Evolutionary conservation across 37 sponge, comb jelly and placozoan genomes (phyloP).

Genomic region (Diacarnus erythraeanus): DNA sequence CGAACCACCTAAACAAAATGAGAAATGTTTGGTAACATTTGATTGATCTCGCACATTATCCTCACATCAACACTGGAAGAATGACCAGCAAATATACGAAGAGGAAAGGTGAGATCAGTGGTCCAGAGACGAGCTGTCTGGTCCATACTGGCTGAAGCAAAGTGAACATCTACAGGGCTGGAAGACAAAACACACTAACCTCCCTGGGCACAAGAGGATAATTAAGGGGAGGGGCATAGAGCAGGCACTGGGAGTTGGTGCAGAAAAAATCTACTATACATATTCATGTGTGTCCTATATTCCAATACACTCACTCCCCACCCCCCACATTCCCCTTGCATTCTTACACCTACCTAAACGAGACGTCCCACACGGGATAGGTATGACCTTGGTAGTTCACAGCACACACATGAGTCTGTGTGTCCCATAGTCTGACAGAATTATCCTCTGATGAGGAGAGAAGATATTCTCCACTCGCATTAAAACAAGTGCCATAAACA

Average conservation of each 20-base stretch:
- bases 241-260: too few relatives aligned
- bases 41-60: neutral
- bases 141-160: constrained; percentile 69
- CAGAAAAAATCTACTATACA: too few relatives aligned
- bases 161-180: constrained; percentile 83
- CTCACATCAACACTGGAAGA: constrained; percentile 65
- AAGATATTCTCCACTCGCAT: constrained; percentile 44
- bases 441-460: constrained; percentile 76
- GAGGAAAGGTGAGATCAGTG: constrained; percentile 66
- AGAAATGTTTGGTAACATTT: too few relatives aligned
- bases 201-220: neutral
- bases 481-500: constrained; percentile 59
- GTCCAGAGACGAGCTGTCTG: constrained; percentile 83
- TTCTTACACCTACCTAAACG: constrained; percentile 67
- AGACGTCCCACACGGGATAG: constrained; percentile 82
- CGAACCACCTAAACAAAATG: neutral
- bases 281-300: too few relatives aligned
- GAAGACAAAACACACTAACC: neutral
- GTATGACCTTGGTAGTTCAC: constrained; percentile 72
- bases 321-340: too few relatives aligned
- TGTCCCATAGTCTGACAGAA: constrained; percentile 75
- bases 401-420: neutral
- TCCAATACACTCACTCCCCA: too few relatives aligned
- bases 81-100: constrained; percentile 87
- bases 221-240: neutral